These are phyloP conservation scores for Drosophila trapezifrons DNA, from an alignment of 1,140 invertebrate genomes.

Conservation along the genomic window DNA sequence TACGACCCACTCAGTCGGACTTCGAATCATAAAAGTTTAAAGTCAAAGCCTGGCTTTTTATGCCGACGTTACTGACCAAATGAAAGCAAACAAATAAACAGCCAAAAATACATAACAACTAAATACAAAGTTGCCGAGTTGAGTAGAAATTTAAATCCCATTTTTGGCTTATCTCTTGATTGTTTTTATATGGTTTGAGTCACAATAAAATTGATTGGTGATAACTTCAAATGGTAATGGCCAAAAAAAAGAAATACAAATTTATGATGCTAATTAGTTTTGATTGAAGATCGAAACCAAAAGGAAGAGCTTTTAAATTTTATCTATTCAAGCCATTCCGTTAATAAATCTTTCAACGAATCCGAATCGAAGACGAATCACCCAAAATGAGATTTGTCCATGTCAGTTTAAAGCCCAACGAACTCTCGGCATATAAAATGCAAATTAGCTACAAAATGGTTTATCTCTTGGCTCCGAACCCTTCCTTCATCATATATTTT, in stretches of 20 bases:
- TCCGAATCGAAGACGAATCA: constrained; percentile 36
- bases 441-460: constrained; percentile 69
- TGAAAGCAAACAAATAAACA: constrained; percentile 9
- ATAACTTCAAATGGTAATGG: constrained; percentile 53
- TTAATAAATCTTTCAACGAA: constrained; percentile 64
- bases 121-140: constrained; percentile 34
- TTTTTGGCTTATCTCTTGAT: constrained; percentile 17
- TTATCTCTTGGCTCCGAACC: constrained; percentile 12
- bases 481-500: constrained; percentile 10
- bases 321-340: constrained; percentile 24
- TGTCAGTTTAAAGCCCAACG: constrained; percentile 30
- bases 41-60: constrained; percentile 43
- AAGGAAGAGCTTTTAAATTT: constrained; percentile 17
- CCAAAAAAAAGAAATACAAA: constrained; percentile 19
- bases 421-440: constrained; percentile 53
- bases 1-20: constrained; percentile 1
- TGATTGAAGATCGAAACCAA: constrained; percentile 20
- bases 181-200: constrained; percentile 33
- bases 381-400: constrained; percentile 59
- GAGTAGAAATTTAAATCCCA: constrained; percentile 11
- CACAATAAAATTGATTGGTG: constrained; percentile 66
- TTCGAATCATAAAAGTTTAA: constrained; percentile 21
- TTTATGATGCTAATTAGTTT: constrained; percentile 67
- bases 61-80: constrained; percentile 20
- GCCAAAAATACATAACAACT: constrained; percentile 11